Percentiles rank a stretch among this genome's conserved stretches.
These are phyloP conservation scores for Stomatorhinus walkeri DNA, from an alignment of 2,797 vertebrate genomes.

Conservation along the genomic window DNA sequence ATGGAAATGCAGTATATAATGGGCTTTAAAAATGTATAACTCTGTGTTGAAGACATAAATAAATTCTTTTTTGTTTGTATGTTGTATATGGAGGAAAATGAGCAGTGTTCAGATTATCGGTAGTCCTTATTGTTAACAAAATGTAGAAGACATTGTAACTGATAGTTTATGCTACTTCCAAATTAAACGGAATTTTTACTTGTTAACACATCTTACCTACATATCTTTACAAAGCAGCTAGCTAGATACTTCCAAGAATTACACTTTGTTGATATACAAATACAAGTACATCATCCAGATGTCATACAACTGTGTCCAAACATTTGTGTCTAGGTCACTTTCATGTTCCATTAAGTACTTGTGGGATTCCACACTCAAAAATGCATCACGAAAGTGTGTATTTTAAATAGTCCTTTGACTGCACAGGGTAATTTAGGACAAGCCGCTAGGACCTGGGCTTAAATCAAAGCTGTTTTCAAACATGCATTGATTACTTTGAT, in stretches of 20 bases:
- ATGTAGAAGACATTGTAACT: not conserved
- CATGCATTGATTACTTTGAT: conserved; percentile 1
- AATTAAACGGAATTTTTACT: not conserved
- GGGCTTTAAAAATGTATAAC: not conserved
- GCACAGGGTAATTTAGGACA: not conserved
- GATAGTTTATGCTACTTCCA: conserved; percentile 3
- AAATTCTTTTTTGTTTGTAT: not conserved
- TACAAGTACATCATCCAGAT: conserved; percentile 5
- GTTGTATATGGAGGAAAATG: not conserved
- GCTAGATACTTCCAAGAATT: not conserved
- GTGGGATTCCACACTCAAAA: not conserved
- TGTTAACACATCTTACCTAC: not conserved
- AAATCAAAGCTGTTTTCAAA: conserved; percentile 7
- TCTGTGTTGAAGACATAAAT: not conserved
- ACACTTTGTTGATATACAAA: not conserved
- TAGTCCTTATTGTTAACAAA: not conserved
- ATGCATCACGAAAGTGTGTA: not conserved
- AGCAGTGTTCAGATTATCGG: not conserved
- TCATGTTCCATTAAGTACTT: conserved; percentile 11
- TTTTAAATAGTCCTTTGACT: not conserved
- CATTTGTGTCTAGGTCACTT: not conserved
- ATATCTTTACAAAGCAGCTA: not conserved
- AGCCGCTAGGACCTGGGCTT: not conserved
- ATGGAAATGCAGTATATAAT: not conserved
- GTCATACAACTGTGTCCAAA: not conserved